Evolutionary conservation across 2,113 vertebrate genomes (phyloP), one percentile per base, ranked within the genome.

Genomic region (Grallaria varia): DNA sequence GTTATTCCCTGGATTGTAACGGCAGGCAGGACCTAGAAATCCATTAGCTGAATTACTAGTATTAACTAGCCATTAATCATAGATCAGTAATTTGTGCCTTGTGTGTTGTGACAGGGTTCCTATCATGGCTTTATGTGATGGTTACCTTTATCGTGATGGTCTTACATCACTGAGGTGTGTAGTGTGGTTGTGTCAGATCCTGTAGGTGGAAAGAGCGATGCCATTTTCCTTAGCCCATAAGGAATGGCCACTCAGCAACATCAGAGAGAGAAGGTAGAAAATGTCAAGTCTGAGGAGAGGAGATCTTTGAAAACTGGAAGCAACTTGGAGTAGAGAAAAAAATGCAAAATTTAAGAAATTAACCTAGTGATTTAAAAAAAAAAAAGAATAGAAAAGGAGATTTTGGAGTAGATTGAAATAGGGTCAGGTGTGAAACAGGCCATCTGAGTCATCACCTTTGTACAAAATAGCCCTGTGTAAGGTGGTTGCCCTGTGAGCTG

Each of bases 91-190:
- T 83, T 76, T 0, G 1, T 44, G 40, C 55, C 45, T 25, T 58
- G 13, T 60, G 44, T 14, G 2, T 56, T 45, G 39, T 62, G 79
- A 19, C 53, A 45, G 50, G 37, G 24, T 9, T 95, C 85, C 71
- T 73, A 12, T 50, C 1, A 0, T 47, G 42, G n/a, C 42, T 62
- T 69, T 68, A 3, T 45, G 1, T 39, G 33, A 6, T 22, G 20
- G 23, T 47, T 69, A 10, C 40, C 21, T 64, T 42, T 82, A 5
- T 39, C 16, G 33, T 9, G 53, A 18, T 21, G 37, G n/a, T 31
- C 27, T 25, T 58, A 11, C 16, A 17, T 81, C 72, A 24, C 31
- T n/a, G 49, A 28, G 28, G 4, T 53, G 22, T 74, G 25, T 47
- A 4, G 28, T 18, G 23, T 31, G 27, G 4, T 50, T 76, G 25